These are phyloP conservation scores for Malurus cyaneus DNA, from an alignment of 2,113 vertebrate genomes.

Conservation along the genomic window DNA sequence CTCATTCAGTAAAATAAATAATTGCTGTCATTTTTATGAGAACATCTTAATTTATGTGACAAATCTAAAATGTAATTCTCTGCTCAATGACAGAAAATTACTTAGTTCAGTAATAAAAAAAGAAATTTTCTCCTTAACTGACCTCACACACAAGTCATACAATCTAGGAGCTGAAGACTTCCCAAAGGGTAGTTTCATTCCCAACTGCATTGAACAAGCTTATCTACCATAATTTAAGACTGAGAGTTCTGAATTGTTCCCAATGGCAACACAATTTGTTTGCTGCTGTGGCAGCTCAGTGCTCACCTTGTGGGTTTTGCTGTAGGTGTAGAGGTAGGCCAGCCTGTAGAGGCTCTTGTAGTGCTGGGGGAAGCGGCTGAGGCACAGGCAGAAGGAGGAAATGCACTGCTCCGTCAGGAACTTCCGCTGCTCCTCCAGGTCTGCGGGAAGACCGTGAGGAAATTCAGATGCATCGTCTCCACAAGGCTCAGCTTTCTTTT, in stretches of 20 bases:
- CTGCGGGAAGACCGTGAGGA: constrained; percentile 82
- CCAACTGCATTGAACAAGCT: neutral
- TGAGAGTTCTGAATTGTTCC: neutral
- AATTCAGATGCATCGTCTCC: constrained; percentile 81
- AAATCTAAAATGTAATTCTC: neutral
- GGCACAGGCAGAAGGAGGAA: constrained; percentile 87
- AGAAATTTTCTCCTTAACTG: neutral
- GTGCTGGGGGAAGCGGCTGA: constrained; percentile 96
- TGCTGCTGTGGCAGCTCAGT: neutral
- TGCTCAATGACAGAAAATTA: neutral
- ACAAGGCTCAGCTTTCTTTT: constrained; percentile 74
- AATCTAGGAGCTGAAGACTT: neutral
- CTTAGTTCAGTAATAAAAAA: neutral
- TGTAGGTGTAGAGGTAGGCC: constrained; percentile 90
- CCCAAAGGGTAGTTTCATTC: neutral
- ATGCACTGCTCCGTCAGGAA: constrained; percentile 91
- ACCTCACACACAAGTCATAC: neutral
- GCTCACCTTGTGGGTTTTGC: constrained; percentile 89
- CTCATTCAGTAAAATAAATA: neutral
- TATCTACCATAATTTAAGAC: neutral
- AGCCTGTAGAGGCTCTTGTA: constrained; percentile 97
- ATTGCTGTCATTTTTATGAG: neutral
- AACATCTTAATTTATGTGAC: neutral
- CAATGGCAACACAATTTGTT: neutral
- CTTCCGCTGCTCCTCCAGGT: constrained; percentile 82